Evolutionary conservation across 1,140 invertebrate species (phyloP), one percentile per base, ranked within the genome.

Genomic region (Plodia interpunctella): DNA sequence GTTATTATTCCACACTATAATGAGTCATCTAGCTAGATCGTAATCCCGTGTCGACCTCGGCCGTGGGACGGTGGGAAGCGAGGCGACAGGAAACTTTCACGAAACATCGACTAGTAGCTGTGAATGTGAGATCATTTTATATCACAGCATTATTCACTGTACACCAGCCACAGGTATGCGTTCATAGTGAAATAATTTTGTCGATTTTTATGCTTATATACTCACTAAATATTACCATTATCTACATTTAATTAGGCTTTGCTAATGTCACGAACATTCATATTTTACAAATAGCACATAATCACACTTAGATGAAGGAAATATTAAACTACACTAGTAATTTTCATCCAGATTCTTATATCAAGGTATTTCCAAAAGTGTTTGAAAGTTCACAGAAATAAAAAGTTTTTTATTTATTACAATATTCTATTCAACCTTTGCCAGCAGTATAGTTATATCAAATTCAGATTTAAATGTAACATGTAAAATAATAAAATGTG

Each of bases 61-160:
- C 38, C 38, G 35, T 8, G 35, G 8, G 35, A n/a, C 35, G 38
- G 38, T 44, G 38, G 38, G 38, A 44, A 17, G 38, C n/a, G 38
- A 10, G 38, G 15, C 35, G 38, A 5, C 38, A 10, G 13, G 5
- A 44, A 17, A 17, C n/a, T 10, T 15, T 44, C n/a, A 15, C 5
- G 15, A 44, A 11, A 18, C 25, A 21, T 53, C 51, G 51, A 53
- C 51, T 44, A 44, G 38, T 49, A 49, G 55, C 55, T 52, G 49
- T 59, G 57, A 53, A 53, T 49, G 38, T 30, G 61, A 63, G 61
- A 59, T 63, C 61, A 62, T 38, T 51, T 25, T 32, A 44, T 63
- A 63, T 63, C 61, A 63, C 61, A 63, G 56, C 61, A 59, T 52
- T 25, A 63, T 55, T 63, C 35, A 54, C 20, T 49, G 58, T 19